A percentile compares a stretch with the other conserved stretches of the same genome.
Conservation (phyloP, 2,113 vertebrate species). For the Picathartes gymnocephalus region DNA sequence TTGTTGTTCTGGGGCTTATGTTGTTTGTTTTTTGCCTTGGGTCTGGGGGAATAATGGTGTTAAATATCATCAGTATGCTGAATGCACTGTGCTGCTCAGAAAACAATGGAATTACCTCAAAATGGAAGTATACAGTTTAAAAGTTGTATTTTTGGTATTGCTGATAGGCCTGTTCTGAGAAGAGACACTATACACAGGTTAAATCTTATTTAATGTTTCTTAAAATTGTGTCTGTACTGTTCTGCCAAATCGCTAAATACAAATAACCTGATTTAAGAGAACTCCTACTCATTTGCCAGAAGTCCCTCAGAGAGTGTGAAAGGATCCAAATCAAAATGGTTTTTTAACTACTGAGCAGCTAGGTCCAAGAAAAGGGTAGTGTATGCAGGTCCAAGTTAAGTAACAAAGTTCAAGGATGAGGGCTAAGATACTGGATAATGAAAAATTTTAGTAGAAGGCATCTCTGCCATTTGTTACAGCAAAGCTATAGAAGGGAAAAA, state of each 20-base stretch:
- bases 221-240: neutral
- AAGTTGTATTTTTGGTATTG: neutral
- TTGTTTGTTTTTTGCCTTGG: neutral
- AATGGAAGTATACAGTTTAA: neutral
- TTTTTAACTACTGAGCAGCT: neutral
- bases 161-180: neutral
- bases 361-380: neutral
- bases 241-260: neutral
- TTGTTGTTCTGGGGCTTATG: fast-evolving
- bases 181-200: neutral
- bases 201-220: neutral
- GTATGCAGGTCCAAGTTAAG: neutral
- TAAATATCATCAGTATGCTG: neutral
- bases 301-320: neutral
- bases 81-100: neutral
- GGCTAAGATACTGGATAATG: neutral
- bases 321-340: neutral
- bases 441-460: neutral
- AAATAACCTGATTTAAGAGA: neutral
- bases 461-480: neutral
- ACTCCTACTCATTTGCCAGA: neutral
- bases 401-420: neutral
- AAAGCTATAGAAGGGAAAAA: neutral
- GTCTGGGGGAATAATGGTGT: neutral
- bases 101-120: neutral